These are phyloP conservation scores for Etia nguti DNA, from an alignment of 2,113 vertebrate genomes.

Conservation along the genomic window DNA sequence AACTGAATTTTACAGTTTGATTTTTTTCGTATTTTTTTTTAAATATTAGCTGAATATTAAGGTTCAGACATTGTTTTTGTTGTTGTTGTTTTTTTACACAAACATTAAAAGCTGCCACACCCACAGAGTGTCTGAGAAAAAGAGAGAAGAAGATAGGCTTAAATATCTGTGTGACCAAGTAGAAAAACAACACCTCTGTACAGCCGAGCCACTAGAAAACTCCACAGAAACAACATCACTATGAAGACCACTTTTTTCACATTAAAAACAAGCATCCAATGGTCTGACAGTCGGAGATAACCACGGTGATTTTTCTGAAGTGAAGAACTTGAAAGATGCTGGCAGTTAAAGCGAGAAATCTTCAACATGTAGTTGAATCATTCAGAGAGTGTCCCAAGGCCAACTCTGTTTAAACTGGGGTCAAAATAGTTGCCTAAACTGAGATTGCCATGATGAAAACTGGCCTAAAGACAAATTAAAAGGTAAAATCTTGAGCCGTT, in stretches of 20 bases:
- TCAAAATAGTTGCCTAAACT: neutral
- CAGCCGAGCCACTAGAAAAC: slow-evolving; percentile 61
- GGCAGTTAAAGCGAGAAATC: slow-evolving; percentile 26
- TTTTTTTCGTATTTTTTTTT: neutral
- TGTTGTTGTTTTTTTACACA: slow-evolving; percentile 19
- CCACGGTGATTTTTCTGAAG: neutral
- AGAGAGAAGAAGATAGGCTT: neutral
- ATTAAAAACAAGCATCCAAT: slow-evolving; percentile 56
- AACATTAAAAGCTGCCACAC: slow-evolving; percentile 60
- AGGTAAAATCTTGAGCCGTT: neutral
- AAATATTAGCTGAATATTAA: slow-evolving; percentile 5
- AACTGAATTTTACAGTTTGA: slow-evolving; percentile 14
- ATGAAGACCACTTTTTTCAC: slow-evolving; percentile 57
- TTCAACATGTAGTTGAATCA: neutral
- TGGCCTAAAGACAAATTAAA: neutral
- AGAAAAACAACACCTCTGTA: slow-evolving; percentile 61
- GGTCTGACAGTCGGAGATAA: neutral
- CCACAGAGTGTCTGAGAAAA: slow-evolving; percentile 29
- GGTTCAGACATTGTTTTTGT: slow-evolving; percentile 20
- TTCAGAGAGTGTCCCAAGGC: neutral
- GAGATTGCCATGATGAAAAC: neutral
- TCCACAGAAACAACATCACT: slow-evolving; percentile 61
- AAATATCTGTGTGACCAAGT: slow-evolving; percentile 47
- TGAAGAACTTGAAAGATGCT: neutral
- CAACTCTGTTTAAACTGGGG: neutral